These are phyloP conservation scores for Nannospalax galili DNA, from an alignment of 2,113 vertebrate species.

Conservation along the genomic window DNA sequence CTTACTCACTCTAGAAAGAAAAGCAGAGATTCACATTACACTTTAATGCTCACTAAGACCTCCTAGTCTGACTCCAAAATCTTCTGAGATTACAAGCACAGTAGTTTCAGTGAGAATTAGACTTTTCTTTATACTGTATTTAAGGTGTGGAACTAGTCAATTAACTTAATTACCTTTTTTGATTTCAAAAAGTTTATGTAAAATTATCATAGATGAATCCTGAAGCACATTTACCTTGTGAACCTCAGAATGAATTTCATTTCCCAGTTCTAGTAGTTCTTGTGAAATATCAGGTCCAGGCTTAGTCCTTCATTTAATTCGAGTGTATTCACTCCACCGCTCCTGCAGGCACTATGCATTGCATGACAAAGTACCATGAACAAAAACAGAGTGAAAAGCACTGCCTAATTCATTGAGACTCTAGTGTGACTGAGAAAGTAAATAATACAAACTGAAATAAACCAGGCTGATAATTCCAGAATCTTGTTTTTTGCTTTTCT, in stretches of 20 bases:
- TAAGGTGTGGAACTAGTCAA: slow-evolving; percentile 1
- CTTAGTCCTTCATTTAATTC: slow-evolving; percentile 6
- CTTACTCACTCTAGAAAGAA: too few species aligned
- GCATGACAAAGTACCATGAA: not conserved
- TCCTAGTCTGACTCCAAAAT: not conserved
- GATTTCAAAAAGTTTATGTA: slow-evolving; percentile 34
- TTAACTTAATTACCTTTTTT: slow-evolving; percentile 30
- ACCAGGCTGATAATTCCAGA: not conserved
- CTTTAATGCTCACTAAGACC: not conserved
- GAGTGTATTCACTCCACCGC: not conserved
- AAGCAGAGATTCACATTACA: not conserved
- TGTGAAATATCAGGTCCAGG: slow-evolving; percentile 31
- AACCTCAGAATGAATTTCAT: slow-evolving; percentile 53
- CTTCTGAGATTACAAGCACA: not conserved
- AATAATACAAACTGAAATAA: slow-evolving; percentile 20
- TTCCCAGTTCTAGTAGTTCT: slow-evolving; percentile 18
- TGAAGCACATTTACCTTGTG: slow-evolving; percentile 42
- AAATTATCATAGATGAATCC: slow-evolving; percentile 51
- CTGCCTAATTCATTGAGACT: not conserved
- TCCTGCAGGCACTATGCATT: not conserved
- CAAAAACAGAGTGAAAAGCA: not conserved
- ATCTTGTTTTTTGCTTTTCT: slow-evolving; percentile 18
- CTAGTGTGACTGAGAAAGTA: not conserved
- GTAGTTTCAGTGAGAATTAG: not conserved
- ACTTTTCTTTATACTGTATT: not conserved